phyloP scores from a whole-genome alignment of 2,797 vertebrate species.

The Silurus lanzhouensis region DNA sequence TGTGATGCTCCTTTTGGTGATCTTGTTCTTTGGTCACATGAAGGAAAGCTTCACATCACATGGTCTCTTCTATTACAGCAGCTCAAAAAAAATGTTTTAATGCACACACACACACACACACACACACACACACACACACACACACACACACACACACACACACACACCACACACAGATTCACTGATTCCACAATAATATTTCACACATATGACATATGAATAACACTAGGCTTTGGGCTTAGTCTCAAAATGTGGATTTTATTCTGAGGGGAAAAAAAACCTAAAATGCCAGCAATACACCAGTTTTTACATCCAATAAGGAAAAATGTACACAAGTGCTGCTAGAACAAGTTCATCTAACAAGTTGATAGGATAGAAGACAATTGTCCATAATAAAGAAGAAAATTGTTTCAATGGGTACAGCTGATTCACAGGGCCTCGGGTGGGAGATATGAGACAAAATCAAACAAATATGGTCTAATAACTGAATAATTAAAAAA shows the following conservation, averaged over 20 bases:
- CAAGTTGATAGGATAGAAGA: conserved; percentile 17
- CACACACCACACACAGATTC: background rate
- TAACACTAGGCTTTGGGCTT: background rate
- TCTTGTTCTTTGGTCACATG: conserved; percentile 79
- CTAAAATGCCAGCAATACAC: conserved; percentile 28
- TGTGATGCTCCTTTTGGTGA: conserved; percentile 64
- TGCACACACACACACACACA: background rate
- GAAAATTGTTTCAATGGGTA: background rate
- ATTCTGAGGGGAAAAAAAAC: conserved; percentile 40
- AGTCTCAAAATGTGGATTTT: conserved; percentile 50
- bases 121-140: background rate
- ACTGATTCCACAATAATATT: too few species aligned
- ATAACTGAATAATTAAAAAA: background rate
- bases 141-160: background rate
- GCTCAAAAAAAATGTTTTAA: conserved; percentile 13
- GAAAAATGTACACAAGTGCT: conserved; percentile 41
- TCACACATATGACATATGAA: background rate
- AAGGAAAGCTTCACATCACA: conserved; percentile 75
- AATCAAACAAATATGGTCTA: background rate
- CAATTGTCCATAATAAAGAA: background rate
- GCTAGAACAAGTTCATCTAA: conserved; percentile 30
- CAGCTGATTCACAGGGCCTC: background rate
- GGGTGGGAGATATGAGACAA: background rate
- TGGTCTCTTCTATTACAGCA: conserved; percentile 64
- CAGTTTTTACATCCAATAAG: conserved; percentile 39